These are phyloP conservation scores for Catonia carolina DNA, from an alignment of 2,888 invertebrate species.

Conservation along the genomic window DNA sequence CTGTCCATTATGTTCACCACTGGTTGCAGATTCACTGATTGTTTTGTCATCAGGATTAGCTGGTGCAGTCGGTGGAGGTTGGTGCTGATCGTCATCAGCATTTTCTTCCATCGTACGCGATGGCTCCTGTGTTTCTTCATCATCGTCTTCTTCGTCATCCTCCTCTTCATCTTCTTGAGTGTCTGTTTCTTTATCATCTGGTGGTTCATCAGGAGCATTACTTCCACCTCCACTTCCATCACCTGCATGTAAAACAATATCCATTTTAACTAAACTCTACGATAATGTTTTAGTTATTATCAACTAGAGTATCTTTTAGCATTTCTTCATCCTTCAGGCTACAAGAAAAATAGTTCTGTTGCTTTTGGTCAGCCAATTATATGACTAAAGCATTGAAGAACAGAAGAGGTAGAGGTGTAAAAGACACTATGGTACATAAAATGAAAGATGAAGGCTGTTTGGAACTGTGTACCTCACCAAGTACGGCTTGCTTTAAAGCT, in stretches of 20 bases:
- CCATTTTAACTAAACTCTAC: no score
- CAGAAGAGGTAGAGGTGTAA: no score
- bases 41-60: slow-evolving; percentile 20
- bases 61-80: neutral
- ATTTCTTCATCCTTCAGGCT: no score
- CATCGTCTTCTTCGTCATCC: slow-evolving; percentile 18
- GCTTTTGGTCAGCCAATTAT: no score
- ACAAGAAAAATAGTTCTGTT: no score
- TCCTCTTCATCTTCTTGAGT: slow-evolving; percentile 13
- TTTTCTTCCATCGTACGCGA: neutral
- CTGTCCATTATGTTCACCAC: slow-evolving; percentile 1
- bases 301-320: no score
- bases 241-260: slow-evolving; percentile 25
- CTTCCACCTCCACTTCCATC: slow-evolving; percentile 9
- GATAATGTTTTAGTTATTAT: no score
- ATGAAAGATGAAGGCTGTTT: no score
- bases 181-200: slow-evolving; percentile 19
- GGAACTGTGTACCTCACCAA: no score
- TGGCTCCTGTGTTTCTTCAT: slow-evolving; percentile 3
- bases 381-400: no score
- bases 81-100: neutral
- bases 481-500: no score
- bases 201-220: slow-evolving; percentile 14
- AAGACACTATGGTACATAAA: no score
- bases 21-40: slow-evolving; percentile 20